phyloP scores from a whole-genome alignment of 2,113 vertebrate species.

The Channa maculata region DNA sequence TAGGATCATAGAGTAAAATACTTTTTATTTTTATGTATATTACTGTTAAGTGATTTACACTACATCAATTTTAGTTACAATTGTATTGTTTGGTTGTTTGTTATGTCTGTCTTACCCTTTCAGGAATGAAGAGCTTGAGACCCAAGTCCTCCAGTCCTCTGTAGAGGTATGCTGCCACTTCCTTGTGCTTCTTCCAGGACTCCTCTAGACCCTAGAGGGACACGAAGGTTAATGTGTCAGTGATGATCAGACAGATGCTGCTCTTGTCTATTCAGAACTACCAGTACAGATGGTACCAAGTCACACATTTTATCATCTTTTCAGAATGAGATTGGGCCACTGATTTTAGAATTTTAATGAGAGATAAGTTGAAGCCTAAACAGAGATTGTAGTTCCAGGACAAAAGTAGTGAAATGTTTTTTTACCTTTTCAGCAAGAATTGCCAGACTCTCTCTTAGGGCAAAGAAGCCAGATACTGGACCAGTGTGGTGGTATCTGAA shows the following conservation, averaged over 20 bases:
- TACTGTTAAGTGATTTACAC: not conserved
- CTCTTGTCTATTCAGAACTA: too few species aligned
- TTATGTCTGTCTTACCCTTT: conserved; percentile 82
- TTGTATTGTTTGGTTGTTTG: too few species aligned
- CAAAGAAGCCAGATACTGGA: conserved; percentile 87
- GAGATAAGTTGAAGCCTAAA: too few species aligned
- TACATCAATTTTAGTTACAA: not conserved
- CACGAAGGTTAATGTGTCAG: conserved; percentile 32
- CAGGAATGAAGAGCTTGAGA: conserved; percentile 91
- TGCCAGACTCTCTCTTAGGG: conserved; percentile 91
- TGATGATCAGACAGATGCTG: not conserved
- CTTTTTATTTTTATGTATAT: too few species aligned
- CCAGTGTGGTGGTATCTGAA: conserved; percentile 94
- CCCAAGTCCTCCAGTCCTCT: conserved; percentile 87
- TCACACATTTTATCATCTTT: too few species aligned
- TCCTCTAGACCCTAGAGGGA: conserved; percentile 89
- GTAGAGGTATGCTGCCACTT: conserved; percentile 84
- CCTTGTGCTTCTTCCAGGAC: conserved; percentile 88
- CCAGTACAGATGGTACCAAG: too few species aligned
- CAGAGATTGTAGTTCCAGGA: too few species aligned
- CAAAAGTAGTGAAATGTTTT: not conserved
- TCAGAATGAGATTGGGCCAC: too few species aligned
- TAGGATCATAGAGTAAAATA: too few species aligned
- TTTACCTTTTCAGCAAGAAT: conserved; percentile 89
- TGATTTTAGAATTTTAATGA: too few species aligned